Conservation (phyloP, 2,113 vertebrate species). For the Alosa alosa region DNA sequence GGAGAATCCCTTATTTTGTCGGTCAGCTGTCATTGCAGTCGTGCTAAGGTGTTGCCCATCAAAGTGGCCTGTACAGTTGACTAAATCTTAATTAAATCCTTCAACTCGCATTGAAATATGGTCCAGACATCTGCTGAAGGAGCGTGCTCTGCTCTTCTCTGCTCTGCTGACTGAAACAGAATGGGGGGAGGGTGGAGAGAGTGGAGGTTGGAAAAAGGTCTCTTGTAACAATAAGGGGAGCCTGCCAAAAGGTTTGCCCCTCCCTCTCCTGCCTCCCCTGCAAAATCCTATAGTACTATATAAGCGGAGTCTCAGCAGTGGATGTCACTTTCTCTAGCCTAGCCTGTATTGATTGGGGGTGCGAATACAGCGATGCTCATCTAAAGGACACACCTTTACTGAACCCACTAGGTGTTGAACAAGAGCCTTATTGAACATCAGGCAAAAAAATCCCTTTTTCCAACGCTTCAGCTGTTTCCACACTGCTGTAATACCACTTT, state of each 20-base stretch:
- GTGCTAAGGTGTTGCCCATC: neutral
- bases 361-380: neutral
- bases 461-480: neutral
- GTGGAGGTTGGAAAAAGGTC: neutral
- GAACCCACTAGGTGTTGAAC: constrained; percentile 6
- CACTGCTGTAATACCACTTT: neutral
- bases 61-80: neutral
- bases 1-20: neutral
- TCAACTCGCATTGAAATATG: neutral
- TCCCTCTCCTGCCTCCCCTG: neutral
- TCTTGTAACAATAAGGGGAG: constrained; percentile 19
- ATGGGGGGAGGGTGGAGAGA: neutral
- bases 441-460: neutral
- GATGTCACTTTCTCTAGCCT: neutral
- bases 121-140: constrained; percentile 1
- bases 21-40: neutral
- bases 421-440: constrained; percentile 3
- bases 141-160: neutral
- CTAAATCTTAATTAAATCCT: constrained; percentile 17
- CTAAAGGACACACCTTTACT: neutral
- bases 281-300: neutral
- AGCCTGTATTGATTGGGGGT: neutral
- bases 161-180: constrained; percentile 2
- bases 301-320: neutral
- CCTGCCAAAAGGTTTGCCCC: constrained; percentile 9